Conservation (phyloP, 2,113 vertebrate species). For the Sinocyclocheilus maitianheensis region DNA sequence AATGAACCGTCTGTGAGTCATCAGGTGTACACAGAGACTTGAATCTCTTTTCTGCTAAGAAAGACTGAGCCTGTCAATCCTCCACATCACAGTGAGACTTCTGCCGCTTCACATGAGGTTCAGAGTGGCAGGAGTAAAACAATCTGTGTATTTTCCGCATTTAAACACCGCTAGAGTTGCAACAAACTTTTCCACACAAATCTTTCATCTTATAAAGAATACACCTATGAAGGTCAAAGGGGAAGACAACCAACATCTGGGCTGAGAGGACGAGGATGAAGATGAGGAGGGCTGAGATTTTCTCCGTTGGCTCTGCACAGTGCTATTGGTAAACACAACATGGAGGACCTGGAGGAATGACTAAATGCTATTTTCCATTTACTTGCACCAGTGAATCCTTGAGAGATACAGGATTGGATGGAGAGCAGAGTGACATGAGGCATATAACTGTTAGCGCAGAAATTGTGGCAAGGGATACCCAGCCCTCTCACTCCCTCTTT, state of each 20-base stretch:
- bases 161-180: not conserved
- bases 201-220: not conserved
- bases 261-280: not conserved
- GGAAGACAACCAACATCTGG: not conserved
- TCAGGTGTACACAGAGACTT: constrained; percentile 34
- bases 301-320: not conserved
- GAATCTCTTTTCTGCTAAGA: constrained; percentile 19
- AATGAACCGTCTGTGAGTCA: constrained; percentile 40
- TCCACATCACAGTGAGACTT: constrained; percentile 27
- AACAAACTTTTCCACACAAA: not conserved
- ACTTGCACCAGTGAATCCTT: constrained; percentile 48
- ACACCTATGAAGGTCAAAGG: constrained; percentile 20
- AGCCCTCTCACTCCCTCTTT: not conserved
- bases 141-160: constrained; percentile 21
- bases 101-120: constrained; percentile 23
- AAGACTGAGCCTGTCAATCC: constrained; percentile 26
- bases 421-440: constrained; percentile 40
- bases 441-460: constrained; percentile 27
- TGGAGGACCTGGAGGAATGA: constrained; percentile 26
- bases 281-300: constrained; percentile 4
- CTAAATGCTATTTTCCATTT: constrained; percentile 58
- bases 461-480: not conserved
- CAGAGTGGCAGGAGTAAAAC: constrained; percentile 2
- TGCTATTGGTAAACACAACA: constrained; percentile 24
- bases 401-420: constrained; percentile 45